Base-by-base conservation (phyloP, 1,140 invertebrate genomes). In the Hestina assimilis region DNA sequence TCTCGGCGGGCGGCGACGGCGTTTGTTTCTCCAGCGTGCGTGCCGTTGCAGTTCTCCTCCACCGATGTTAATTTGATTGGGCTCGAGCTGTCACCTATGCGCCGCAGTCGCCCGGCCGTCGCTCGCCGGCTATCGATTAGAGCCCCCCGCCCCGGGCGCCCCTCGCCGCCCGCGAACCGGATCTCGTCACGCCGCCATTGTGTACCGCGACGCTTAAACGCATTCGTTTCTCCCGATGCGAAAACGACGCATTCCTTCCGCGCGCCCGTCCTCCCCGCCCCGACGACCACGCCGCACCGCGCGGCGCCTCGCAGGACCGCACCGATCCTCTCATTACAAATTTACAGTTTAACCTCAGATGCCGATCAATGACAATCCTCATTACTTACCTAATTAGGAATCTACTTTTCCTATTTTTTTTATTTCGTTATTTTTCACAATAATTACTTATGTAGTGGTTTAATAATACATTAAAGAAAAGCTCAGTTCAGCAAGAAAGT, bases 61-160 rank as follows among this genome's bases (percentile, higher is more conserved):
- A 63, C 59, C 70, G 81, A 60, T 76, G 75, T 79, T 87, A 85
- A 85, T 85, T 87, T 84, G 82, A 87, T 87, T 87, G 83, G 86
- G 80, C 82, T 83, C 82, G 87, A 86, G 81, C 78, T 87, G 83
- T 85, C 83, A 82, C 79, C 81, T 87, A 89, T 85, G 83, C 77
- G 84, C 79, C 84, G 70, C 82, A 83, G 84, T 83, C 81, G 88
- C 79, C 82, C 86, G 88, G 85, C 86, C 81, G 83, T 88, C 87
- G 86, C 84, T 88, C 83, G 84, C 83, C 83, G 79, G 86, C 86
- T 89, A 89, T 89, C 87, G 87, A 89, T 89, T 89, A 89, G 88
- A 87, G 82, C 73, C 78, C 76, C 72, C 74, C 68, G 59, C 67
- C 75, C 75, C 69, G 63, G 64, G 58, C 66, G 63, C 75, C 69